Conservation (phyloP, 2,113 vertebrate species). For the Phrynosoma blainvillii region DNA sequence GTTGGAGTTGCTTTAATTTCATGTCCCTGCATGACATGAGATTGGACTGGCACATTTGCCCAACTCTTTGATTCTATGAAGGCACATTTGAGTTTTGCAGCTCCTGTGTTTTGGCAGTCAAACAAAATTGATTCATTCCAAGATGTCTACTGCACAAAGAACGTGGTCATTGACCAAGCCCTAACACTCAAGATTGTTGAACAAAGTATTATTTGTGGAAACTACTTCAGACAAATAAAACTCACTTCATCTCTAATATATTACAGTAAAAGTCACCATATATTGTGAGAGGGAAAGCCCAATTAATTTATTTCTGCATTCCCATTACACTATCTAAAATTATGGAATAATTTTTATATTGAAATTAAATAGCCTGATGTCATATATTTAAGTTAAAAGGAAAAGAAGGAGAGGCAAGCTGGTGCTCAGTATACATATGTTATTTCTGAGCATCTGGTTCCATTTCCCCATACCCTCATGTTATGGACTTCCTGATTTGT, state of each 20-base stretch:
- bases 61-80: too few species aligned
- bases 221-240: neutral
- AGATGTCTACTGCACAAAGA: neutral
- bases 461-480: conserved; percentile 43
- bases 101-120: too few species aligned
- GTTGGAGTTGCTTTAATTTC: too few species aligned
- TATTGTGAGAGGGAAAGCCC: neutral
- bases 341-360: neutral
- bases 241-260: neutral
- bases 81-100: neutral
- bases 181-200: neutral
- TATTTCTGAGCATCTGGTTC: conserved; percentile 65
- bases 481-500: conserved; percentile 64
- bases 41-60: too few species aligned
- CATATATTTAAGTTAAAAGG: conserved; percentile 26
- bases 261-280: neutral
- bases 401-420: neutral
- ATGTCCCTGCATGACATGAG: too few species aligned
- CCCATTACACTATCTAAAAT: neutral
- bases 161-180: neutral
- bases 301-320: neutral
- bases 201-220: neutral
- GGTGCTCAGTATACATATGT: conserved; percentile 52
- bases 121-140: neutral
- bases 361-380: neutral